Conservation (phyloP, 1,140 invertebrate species). For the Sweltsa coloradensis region DNA sequence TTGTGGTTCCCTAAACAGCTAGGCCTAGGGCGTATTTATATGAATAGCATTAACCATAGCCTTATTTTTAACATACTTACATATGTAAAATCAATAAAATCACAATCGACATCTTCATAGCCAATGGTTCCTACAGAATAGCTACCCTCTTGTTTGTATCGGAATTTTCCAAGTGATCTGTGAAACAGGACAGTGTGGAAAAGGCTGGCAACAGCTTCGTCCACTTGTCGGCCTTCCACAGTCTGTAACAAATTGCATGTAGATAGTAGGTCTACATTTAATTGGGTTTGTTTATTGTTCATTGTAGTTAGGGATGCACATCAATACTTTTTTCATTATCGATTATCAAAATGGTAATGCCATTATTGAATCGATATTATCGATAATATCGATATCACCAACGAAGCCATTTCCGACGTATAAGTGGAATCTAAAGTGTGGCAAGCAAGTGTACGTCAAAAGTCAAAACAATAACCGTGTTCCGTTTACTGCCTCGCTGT, state of each 20-base stretch:
- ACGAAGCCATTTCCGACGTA: no score
- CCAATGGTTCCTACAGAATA: constrained; percentile 92
- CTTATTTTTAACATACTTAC: constrained; percentile 47
- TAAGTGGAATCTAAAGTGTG: no score
- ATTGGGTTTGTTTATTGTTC: background rate
- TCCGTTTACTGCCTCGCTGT: no score
- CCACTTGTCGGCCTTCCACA: constrained; percentile 86
- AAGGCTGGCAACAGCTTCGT: constrained; percentile 86
- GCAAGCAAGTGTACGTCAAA: background rate
- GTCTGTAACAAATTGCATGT: constrained; percentile 30
- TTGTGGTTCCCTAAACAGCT: no score
- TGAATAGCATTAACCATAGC: no score
- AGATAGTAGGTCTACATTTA: constrained; percentile 4
- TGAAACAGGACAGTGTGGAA: constrained; percentile 95
- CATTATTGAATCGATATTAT: no score
- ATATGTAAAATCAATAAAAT: constrained; percentile 95
- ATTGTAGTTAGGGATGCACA: no score
- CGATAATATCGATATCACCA: no score
- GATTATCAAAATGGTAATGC: no score
- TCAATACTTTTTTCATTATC: no score
- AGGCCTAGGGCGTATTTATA: no score
- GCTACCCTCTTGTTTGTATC: constrained; percentile 83
- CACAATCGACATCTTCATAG: constrained; percentile 91
- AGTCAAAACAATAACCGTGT: no score
- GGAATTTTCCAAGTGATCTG: constrained; percentile 87